phyloP scores from a whole-genome alignment of 2,797 vertebrate species.

The Gymnodraco acuticeps region DNA sequence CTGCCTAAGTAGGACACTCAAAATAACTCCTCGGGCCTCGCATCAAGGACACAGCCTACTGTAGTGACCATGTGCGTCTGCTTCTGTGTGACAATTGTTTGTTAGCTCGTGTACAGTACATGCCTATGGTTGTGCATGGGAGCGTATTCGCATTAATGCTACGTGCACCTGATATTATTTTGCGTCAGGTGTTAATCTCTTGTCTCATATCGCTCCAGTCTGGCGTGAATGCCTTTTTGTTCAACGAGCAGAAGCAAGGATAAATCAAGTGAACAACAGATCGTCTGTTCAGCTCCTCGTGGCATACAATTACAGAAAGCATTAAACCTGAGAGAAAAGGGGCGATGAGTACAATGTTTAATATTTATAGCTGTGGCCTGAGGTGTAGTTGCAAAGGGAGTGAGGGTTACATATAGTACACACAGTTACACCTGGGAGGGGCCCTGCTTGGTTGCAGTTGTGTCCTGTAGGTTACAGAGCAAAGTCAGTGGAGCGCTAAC shows the following conservation, averaged over 20 bases:
- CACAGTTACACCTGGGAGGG: slow-evolving; percentile 42
- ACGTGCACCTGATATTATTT: slow-evolving; percentile 50
- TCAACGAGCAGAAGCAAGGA: slow-evolving; percentile 15
- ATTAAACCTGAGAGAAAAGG: slow-evolving; percentile 4
- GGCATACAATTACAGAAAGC: background rate
- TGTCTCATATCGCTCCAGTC: slow-evolving; percentile 23
- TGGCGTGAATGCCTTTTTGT: slow-evolving; percentile 31
- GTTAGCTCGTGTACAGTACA: background rate
- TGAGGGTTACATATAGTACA: slow-evolving; percentile 26
- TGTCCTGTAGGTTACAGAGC: slow-evolving; percentile 30
- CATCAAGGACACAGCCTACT: slow-evolving; percentile 68
- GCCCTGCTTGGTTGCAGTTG: slow-evolving; percentile 15
- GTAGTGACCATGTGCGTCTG: slow-evolving; percentile 53
- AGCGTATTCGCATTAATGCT: slow-evolving; percentile 35
- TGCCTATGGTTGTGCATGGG: background rate
- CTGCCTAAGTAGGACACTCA: slow-evolving; percentile 82
- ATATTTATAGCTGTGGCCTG: slow-evolving; percentile 45
- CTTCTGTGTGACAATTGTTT: background rate
- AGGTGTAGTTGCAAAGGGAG: slow-evolving; percentile 25
- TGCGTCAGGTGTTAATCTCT: slow-evolving; percentile 48
- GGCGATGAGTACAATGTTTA: slow-evolving; percentile 30
- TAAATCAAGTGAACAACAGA: slow-evolving; percentile 13
- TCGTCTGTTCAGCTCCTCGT: background rate
- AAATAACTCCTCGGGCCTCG: slow-evolving; percentile 70
- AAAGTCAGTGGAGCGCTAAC: background rate